Base-by-base conservation (phyloP, 2,888 invertebrate genomes). In the Thera obeliscata region DNA sequence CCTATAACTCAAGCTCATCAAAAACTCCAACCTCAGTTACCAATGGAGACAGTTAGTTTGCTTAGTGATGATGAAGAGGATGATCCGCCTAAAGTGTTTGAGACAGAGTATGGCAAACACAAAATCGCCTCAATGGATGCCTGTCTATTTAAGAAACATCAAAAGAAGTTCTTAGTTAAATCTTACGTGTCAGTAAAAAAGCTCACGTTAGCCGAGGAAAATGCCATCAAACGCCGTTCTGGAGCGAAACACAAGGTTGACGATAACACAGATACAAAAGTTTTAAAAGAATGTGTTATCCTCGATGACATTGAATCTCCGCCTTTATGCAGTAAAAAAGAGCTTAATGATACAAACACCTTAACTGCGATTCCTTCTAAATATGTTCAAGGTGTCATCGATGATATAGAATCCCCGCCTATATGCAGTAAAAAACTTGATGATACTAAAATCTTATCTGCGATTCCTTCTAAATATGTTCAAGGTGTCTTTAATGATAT, bases 31-130 rank as follows among this genome's bases (percentile, higher is more conserved):
- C 38, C 81, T 0, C 43, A 43, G 4, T 49, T 54, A 7, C 67
- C 72, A 38, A 64, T 84, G 52, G 91, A 91, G 70, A 89, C 87
- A 46, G 87, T 93, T 50, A 80, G 88, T 78, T 83, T 93, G 66
- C 77, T 92, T 7, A 93, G 91, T 71, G 93, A 93, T 55, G 92
- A 93, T 5, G 93, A 93, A 69, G 87, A 88, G 9, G 81, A 80
- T 6, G 64, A 58, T 33, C n/a, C 48, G 49, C 6, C 70, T 35
- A 70, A 74, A 74, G 50, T 70, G 41, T 64, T 85, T 86, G 75
- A 76, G 58, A 91, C 91, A 1, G 85, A 91, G 76, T 88, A 80
- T 76, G 91, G 90, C n/a, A 81, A 77, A 50, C 88, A 78, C 75
- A 81, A 78, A 59, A 71, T 87, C 12, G 70, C 74, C 50, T 54